Base-by-base conservation (phyloP, 2,113 vertebrate species). In the Syngnathoides biaculeatus region DNA sequence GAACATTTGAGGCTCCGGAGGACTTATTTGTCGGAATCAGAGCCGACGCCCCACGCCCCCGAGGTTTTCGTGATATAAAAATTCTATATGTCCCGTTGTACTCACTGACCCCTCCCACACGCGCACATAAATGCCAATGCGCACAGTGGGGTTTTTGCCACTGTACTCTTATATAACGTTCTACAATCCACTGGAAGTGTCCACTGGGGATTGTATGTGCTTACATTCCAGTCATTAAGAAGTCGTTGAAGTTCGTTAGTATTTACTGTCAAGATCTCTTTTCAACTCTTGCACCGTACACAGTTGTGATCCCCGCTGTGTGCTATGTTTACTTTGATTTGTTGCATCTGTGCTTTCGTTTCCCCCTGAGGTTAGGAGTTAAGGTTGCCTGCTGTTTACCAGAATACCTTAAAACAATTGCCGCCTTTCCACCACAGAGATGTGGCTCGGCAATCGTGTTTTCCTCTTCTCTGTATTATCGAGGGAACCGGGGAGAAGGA, bases 161-260 rank as follows among this genome's bases (percentile, higher is more conserved):
- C 38, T 55, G 48, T 71, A 71, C 65, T 52, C 67, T 72, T 79
- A 65, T 79, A 58, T 50, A 50, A 20, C 58, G 24, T 38, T 3
- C 52, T 56, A 22, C 68, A 74, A 50, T 70, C 80, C 47, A 66
- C 57, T 47, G 20, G 19, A 57, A 87, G 72, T 75, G 73, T 85
- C 84, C 83, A n/a, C 50, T 73, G 66, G 88, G 89, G 79, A 79
- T 85, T 73, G 26, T 2, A 9, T 47, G 59, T 4, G 59, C 74
- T 85, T 88, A 86, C 83, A 89, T 85, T 89, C 84, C 80, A 82
- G 73, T 86, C 83, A 85, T 87, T 87, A 86, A 57, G 55, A 80
- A 72, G 68, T 82, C 39, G 35, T 75, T 64, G 71, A 27, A 82
- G 61, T 64, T 72, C 59, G 68, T 74, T 69, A 52, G 45, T 65